Evolutionary conservation across 2,113 vertebrate genomes (phyloP).

Genomic region (Eptatretus burgeri): DNA sequence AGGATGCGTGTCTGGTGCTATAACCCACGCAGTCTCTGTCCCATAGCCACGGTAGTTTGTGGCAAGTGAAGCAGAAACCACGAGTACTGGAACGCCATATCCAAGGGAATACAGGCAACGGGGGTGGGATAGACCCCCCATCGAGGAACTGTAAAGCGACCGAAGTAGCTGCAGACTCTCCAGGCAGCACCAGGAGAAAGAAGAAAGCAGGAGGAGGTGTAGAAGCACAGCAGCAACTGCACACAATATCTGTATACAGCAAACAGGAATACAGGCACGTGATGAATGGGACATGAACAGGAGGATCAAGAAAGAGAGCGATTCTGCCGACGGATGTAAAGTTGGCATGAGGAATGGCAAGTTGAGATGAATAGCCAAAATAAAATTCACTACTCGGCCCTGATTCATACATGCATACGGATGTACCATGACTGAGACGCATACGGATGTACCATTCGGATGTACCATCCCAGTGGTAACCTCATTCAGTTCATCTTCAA

Average conservation of each 20-base stretch:
- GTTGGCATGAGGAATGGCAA: too few relatives aligned
- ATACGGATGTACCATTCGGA: too few relatives aligned
- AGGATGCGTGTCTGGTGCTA: neutral
- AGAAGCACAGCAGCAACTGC: slow-evolving; percentile 57
- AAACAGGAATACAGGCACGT: neutral
- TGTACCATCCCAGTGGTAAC: too few relatives aligned
- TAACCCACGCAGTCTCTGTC: slow-evolving; percentile 60
- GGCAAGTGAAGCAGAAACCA: slow-evolving; percentile 58
- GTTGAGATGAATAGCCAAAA: too few relatives aligned
- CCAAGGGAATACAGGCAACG: slow-evolving; percentile 72
- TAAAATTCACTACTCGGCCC: too few relatives aligned
- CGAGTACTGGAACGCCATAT: slow-evolving; percentile 59
- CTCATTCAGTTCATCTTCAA: too few relatives aligned
- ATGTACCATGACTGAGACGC: too few relatives aligned
- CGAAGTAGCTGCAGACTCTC: slow-evolving; percentile 70
- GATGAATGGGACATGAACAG: too few relatives aligned
- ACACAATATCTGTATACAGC: slow-evolving; percentile 32
- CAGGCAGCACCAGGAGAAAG: slow-evolving; percentile 71
- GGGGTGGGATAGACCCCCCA: slow-evolving; percentile 53
- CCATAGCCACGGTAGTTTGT: slow-evolving; percentile 76
- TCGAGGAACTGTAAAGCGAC: slow-evolving; percentile 64
- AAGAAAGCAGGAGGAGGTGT: slow-evolving; percentile 70
- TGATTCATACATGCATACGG: too few relatives aligned
- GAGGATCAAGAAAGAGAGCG: too few relatives aligned
- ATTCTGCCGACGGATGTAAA: too few relatives aligned